A percentile compares a stretch with the other conserved stretches of the same genome.
Conservation (phyloP, 1,140 invertebrate species). For the Bombus huntii region DNA sequence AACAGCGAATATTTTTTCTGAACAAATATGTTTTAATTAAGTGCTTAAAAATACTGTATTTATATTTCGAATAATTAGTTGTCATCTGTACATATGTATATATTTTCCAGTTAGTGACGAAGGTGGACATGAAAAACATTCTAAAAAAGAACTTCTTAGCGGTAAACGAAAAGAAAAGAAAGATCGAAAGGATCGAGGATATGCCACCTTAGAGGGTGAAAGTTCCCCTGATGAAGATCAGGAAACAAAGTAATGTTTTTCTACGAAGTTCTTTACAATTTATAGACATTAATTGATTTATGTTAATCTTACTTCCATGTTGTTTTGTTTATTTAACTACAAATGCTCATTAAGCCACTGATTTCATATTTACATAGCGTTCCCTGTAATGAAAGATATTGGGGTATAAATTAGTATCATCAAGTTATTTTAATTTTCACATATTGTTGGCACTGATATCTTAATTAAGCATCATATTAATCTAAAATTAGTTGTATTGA, state of each 20-base stretch:
- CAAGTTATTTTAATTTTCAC: constrained; percentile 48
- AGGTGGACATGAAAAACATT: constrained; percentile 88
- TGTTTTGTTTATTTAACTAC: neutral
- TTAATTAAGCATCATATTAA: constrained; percentile 21
- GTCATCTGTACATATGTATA: neutral
- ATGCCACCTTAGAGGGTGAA: constrained; percentile 95
- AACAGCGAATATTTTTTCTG: neutral
- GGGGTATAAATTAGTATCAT: neutral
- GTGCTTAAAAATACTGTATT: neutral
- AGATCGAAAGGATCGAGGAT: constrained; percentile 92
- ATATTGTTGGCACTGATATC: constrained; percentile 42
- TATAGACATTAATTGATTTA: neutral
- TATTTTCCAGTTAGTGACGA: constrained; percentile 87
- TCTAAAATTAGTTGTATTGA: constrained; percentile 44
- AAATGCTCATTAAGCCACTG: neutral
- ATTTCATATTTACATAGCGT: neutral
- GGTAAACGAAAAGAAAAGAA: constrained; percentile 91
- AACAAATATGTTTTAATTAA: neutral
- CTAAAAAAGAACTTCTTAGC: constrained; percentile 89
- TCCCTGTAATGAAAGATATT: neutral
- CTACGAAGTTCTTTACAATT: neutral
- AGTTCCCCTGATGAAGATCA: constrained; percentile 95
- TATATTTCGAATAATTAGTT: neutral
- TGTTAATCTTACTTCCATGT: neutral
- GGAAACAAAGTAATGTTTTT: constrained; percentile 88